Base-by-base conservation (phyloP, 2,797 vertebrate genomes). In the Crotalus adamanteus region DNA sequence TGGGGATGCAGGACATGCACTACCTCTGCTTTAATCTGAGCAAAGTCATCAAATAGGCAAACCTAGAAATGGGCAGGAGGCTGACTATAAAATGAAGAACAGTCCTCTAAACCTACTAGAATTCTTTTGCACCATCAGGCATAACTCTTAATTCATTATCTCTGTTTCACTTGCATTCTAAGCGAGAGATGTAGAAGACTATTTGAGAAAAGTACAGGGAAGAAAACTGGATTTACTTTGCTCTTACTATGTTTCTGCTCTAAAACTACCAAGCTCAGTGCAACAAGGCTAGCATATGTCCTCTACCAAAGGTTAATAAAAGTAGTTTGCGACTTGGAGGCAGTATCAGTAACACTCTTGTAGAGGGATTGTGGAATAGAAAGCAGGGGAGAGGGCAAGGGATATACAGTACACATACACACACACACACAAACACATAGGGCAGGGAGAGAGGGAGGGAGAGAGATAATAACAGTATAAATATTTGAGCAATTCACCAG, bases 221-320 rank as follows among this genome's bases (percentile, higher is more conserved):
- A 16, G 92, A 0, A 1, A 20, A 8, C 37, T 85, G 2, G 13
- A 83, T 94, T 57, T 6, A n/a, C 18, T n/a, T 65, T 78, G 1
- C n/a, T 61, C 83, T 92, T 95, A 87, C 63, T 0, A 3, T 59
- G 65, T 91, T 93, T 88, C 87, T 96, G 65, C 51, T 65, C 91
- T 37, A 65, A 91, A 95, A 92, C 69, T 89, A 20, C 31, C 95
- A 91, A 93, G 92, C 31, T 92, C 95, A 95, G 93, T 90, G 88
- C 4, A 93, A 56, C 4, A 88, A 65, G 91, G 88, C 73, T 20
- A 37, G 31, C 42, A 55, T 69, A 65, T 2, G 47, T 91, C 92
- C 60, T 94, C 57, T 95, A 65, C 73, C 91, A 94, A 95, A 94
- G 20, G 69, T 95, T 93, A 53, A 85, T 95, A 91, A 94, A 96